Evolutionary conservation across 2,888 invertebrate genomes (phyloP), one percentile per base, ranked within the genome.

Genomic region (Melikaiella ostensackeni): DNA sequence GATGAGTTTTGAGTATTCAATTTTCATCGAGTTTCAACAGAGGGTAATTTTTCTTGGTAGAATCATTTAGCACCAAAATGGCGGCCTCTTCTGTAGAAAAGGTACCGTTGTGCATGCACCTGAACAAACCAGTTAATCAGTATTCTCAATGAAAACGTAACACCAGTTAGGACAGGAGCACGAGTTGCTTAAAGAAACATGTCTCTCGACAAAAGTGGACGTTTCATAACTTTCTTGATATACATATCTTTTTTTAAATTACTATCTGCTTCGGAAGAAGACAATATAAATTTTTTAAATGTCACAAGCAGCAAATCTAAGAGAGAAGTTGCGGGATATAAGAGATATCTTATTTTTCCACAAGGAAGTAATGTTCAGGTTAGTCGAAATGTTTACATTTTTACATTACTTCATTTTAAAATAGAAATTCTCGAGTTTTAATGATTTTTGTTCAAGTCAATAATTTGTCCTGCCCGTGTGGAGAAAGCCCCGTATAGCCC

Each of bases 311-410:
- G 70, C 21, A 66, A 84, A 76, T 70, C 76, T 42, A 84, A 81
- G 73, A 81, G 87, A 55, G 84, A 83, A 38, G 79, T 84, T 77
- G 64, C 77, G 35, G 77, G 75, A n/a, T 74, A 64, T 1, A 93
- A 93, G 82, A 91, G 93, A 81, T 94, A 94, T 85, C 88, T 94
- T 46, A 88, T 94, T 75, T 94, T 94, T 87, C 93, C 94, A 0
- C 93, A 94, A 91, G 94, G 94, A 74, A 94, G 94, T 84, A 94
- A 94, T 42, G 91, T 94, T 75, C 94, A 94, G 89, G 92, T 94
- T 81, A 93, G 94, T 93, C 86, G 13, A 1, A 50, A 55, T 75
- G 74, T 2, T 19, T 8, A 6, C 0, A 55, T 21, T 55, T 21
- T 9, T 21, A 75, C 74, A 90, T 91, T 16, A 6, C 1, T 42